These are phyloP conservation scores for Atrina japonica DNA, from an alignment of 2,888 invertebrate genomes.

Conservation along the genomic window DNA sequence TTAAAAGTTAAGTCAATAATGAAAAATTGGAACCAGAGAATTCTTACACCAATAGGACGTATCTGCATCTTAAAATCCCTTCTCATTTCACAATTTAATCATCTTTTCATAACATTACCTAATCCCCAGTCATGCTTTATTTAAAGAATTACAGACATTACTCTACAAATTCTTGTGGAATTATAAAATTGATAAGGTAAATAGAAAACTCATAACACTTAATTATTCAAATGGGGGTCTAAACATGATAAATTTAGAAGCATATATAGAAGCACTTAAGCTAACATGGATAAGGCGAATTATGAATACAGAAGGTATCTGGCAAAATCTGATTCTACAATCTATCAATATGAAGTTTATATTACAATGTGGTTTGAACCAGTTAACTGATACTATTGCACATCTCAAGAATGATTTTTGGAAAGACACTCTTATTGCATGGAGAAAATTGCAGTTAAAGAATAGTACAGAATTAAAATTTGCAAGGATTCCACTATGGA, in stretches of 20 bases:
- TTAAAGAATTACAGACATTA: background rate
- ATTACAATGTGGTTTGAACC: background rate
- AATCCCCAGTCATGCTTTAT: too few relatives aligned
- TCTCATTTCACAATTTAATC: too few relatives aligned
- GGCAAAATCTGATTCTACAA: background rate
- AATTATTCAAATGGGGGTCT: background rate
- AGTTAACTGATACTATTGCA: background rate
- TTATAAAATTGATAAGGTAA: conserved; percentile 14
- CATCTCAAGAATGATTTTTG: background rate
- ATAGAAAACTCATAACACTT: background rate
- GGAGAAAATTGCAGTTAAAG: background rate
- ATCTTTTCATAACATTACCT: too few relatives aligned
- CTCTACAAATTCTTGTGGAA: conserved; percentile 5
- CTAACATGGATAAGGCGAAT: conserved; percentile 5
- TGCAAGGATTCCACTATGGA: too few relatives aligned
- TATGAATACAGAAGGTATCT: background rate
- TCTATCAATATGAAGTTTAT: background rate
- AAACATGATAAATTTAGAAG: background rate
- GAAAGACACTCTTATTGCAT: background rate
- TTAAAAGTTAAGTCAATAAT: too few relatives aligned
- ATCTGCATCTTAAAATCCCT: too few relatives aligned
- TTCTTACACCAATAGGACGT: too few relatives aligned
- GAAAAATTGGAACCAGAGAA: too few relatives aligned
- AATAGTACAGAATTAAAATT: too few relatives aligned
- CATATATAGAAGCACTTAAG: conserved; percentile 13